Conservation (phyloP, 1,140 invertebrate genomes). For the Druon quercuslanigerum region DNA sequence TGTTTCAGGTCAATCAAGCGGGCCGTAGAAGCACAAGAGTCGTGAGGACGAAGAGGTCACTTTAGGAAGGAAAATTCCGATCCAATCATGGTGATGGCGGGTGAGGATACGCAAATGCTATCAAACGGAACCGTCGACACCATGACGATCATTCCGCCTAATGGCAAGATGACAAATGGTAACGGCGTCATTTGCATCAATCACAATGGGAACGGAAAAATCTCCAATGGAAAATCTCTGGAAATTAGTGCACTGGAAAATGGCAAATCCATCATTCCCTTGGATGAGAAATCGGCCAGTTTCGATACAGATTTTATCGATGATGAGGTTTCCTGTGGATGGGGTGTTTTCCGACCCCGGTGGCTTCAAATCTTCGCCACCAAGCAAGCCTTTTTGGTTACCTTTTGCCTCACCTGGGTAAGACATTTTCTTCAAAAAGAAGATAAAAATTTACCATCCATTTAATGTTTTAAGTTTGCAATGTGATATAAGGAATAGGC, state of each 20-base stretch:
- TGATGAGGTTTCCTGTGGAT: slow-evolving; percentile 80
- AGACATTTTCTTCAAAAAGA: slow-evolving; percentile 36
- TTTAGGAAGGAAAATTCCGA: slow-evolving; percentile 29
- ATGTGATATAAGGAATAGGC: too few species aligned
- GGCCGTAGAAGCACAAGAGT: background rate
- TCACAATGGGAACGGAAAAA: slow-evolving; percentile 70
- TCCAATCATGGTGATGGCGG: slow-evolving; percentile 58
- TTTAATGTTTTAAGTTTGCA: too few species aligned
- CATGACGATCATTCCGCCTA: slow-evolving; percentile 64
- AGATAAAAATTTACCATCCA: too few species aligned
- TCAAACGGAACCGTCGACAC: slow-evolving; percentile 63
- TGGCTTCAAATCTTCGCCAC: slow-evolving; percentile 88
- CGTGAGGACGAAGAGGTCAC: slow-evolving; percentile 2
- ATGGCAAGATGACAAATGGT: slow-evolving; percentile 64
- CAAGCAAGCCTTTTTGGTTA: slow-evolving; percentile 91
- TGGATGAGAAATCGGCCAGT: slow-evolving; percentile 63
- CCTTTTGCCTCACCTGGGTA: slow-evolving; percentile 91
- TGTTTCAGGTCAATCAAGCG: slow-evolving; percentile 40
- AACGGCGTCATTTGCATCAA: slow-evolving; percentile 64
- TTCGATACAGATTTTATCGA: slow-evolving; percentile 71
- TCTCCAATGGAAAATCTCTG: slow-evolving; percentile 66
- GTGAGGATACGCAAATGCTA: slow-evolving; percentile 65
- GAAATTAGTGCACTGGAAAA: slow-evolving; percentile 60
- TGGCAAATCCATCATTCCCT: slow-evolving; percentile 57
- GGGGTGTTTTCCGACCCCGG: slow-evolving; percentile 81